These are phyloP conservation scores for Conops quadrifasciatus DNA, from an alignment of 2,888 invertebrate genomes.

Conservation along the genomic window DNA sequence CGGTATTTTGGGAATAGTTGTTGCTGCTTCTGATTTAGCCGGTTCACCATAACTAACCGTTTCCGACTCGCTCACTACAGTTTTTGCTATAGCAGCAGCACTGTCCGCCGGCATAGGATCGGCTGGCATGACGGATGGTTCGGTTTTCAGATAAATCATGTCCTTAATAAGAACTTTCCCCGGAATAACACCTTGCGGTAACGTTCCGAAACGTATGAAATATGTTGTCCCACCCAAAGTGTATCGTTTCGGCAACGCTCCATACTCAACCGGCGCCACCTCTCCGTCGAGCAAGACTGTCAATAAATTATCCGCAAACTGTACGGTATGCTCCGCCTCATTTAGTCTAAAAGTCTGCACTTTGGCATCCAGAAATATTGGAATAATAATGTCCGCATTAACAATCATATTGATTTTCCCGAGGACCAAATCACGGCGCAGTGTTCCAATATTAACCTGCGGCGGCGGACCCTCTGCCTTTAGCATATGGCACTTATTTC, in stretches of 20 bases:
- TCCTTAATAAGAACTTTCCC: constrained; percentile 76
- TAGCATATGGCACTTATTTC: constrained; percentile 78
- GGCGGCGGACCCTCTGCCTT: constrained; percentile 92
- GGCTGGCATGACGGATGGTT: constrained; percentile 45
- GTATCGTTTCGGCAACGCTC: constrained; percentile 83
- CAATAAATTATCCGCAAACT: constrained; percentile 80
- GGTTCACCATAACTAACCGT: constrained; percentile 5
- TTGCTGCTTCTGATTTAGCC: constrained; percentile 21
- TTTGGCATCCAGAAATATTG: constrained; percentile 84
- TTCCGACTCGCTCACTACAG: neutral
- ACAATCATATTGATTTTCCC: constrained; percentile 86
- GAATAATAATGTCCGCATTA: constrained; percentile 80
- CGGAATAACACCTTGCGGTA: constrained; percentile 77
- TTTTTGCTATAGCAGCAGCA: neutral
- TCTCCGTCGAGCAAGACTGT: constrained; percentile 82
- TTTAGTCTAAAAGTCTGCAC: constrained; percentile 81
- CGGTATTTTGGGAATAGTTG: constrained; percentile 47
- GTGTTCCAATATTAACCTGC: constrained; percentile 88
- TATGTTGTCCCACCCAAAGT: constrained; percentile 78
- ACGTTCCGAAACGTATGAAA: constrained; percentile 81
- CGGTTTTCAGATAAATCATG: constrained; percentile 73
- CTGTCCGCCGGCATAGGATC: neutral
- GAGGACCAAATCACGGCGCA: constrained; percentile 82
- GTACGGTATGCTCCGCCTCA: constrained; percentile 76
- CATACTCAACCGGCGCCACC: constrained; percentile 82